Percentiles rank a stretch among this genome's conserved stretches.
Conservation (phyloP, 2,888 invertebrate genomes). For the Anthoptus insignis region DNA sequence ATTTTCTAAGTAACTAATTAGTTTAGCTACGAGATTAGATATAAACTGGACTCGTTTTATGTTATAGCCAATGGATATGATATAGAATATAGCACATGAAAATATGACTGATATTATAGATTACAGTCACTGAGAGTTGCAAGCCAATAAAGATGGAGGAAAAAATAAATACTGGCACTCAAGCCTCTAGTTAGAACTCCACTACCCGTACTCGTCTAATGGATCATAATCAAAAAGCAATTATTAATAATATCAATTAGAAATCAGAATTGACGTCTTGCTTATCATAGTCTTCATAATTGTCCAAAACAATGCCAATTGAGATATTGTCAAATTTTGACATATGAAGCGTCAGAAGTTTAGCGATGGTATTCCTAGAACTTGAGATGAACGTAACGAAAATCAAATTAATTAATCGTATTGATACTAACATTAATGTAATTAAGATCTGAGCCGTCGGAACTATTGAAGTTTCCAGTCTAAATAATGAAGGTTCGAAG, state of each 20-base stretch:
- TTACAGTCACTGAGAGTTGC: too few species aligned
- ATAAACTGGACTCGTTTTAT: too few species aligned
- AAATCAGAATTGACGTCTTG: constrained; percentile 2
- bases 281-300: constrained; percentile 9
- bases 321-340: constrained; percentile 24
- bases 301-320: neutral
- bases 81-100: too few species aligned
- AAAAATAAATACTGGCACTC: too few species aligned
- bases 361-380: constrained; percentile 25
- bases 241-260: neutral
- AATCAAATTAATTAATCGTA: constrained; percentile 28
- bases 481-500: constrained; percentile 21
- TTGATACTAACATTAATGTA: constrained; percentile 18
- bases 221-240: neutral
- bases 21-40: too few species aligned
- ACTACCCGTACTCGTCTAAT: too few species aligned
- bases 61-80: too few species aligned
- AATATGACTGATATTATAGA: too few species aligned
- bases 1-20: neutral
- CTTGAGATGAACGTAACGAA: constrained; percentile 9
- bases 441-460: constrained; percentile 4
- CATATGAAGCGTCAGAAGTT: constrained; percentile 22
- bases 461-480: constrained; percentile 4
- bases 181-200: too few species aligned
- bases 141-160: too few species aligned